Evolutionary conservation across 1,140 invertebrate genomes (phyloP).

Genomic region (Patella vulgata): DNA sequence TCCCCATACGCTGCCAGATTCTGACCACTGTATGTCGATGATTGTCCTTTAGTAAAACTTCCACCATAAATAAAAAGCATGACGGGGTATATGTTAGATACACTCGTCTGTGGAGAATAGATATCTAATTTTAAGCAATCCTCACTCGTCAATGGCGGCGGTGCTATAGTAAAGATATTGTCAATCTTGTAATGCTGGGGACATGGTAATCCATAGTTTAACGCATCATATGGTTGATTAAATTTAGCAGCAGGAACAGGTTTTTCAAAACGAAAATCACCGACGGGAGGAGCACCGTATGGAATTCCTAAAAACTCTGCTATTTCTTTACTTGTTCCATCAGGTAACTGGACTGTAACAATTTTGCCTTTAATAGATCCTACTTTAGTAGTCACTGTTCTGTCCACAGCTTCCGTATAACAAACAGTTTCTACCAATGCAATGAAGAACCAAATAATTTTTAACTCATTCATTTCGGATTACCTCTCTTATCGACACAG

Average conservation of each 20-base stretch:
- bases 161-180: slow-evolving; percentile 50
- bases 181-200: slow-evolving; percentile 85
- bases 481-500: too few species aligned
- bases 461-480: too few species aligned
- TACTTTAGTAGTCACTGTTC: slow-evolving; percentile 4
- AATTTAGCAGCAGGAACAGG: slow-evolving; percentile 79
- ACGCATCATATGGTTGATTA: slow-evolving; percentile 73
- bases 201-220: slow-evolving; percentile 86
- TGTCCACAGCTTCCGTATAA: too few species aligned
- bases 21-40: slow-evolving; percentile 41
- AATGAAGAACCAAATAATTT: too few species aligned
- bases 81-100: slow-evolving; percentile 32
- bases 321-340: slow-evolving; percentile 72
- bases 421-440: too few species aligned
- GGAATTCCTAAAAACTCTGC: slow-evolving; percentile 90
- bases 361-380: slow-evolving; percentile 14
- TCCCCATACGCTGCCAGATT: slow-evolving; percentile 20
- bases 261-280: slow-evolving; percentile 85
- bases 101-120: slow-evolving; percentile 76
- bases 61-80: slow-evolving; percentile 48
- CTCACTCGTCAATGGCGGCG: slow-evolving; percentile 26
- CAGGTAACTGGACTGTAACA: slow-evolving; percentile 2
- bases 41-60: slow-evolving; percentile 20
- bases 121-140: slow-evolving; percentile 51
- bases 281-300: slow-evolving; percentile 89